These are phyloP conservation scores for Microctenopoma lineatum DNA, from an alignment of 2,797 vertebrate genomes.

Conservation along the genomic window DNA sequence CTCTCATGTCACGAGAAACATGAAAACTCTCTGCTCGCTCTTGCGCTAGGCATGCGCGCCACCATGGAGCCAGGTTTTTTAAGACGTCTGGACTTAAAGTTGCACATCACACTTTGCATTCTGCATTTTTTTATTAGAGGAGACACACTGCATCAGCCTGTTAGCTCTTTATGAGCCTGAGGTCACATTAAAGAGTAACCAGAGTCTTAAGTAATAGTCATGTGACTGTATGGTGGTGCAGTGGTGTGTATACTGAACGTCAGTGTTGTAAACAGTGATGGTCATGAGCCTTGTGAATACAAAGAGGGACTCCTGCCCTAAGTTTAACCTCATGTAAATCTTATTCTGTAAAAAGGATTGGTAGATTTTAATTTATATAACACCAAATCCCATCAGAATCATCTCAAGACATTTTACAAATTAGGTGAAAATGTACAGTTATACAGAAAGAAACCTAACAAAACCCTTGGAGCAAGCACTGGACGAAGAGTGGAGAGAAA, in stretches of 20 bases:
- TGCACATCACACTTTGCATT: background rate
- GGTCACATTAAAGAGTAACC: conserved; percentile 6
- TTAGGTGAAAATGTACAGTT: no score
- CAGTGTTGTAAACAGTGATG: background rate
- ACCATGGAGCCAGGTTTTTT: conserved; percentile 6
- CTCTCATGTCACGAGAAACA: background rate
- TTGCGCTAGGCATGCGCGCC: background rate
- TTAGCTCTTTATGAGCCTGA: background rate
- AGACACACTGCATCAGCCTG: background rate
- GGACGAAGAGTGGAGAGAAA: no score
- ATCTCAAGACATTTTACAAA: no score
- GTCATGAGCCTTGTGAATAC: background rate
- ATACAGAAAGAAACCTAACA: no score
- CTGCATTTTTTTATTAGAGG: no score
- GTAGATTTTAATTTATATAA: background rate
- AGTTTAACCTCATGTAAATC: conserved; percentile 1
- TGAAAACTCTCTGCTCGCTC: conserved; percentile 8
- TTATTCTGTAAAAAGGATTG: background rate
- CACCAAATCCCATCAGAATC: no score
- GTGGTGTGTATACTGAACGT: background rate
- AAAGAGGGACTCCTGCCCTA: background rate
- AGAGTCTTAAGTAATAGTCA: background rate
- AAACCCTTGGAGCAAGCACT: no score
- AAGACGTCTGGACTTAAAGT: background rate
- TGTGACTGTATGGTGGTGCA: background rate